These are phyloP conservation scores for human (Homo sapiens) DNA, from an alignment of 2,113 vertebrate species.

Conservation along the genomic window GRCh38 chr13:64126001-64126500, in stretches of 20 bases:
- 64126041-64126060: accelerated
- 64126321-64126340: not conserved
- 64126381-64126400: not conserved
- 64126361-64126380: not conserved
- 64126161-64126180: not conserved
- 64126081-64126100: accelerated
- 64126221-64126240: not conserved
- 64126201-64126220: not conserved
- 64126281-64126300: not conserved
- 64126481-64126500: not conserved
- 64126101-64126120: not conserved
- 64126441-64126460: not conserved
- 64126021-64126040: accelerated
- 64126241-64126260: not conserved
- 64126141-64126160: not conserved
- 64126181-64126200: not conserved
- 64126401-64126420: not conserved
- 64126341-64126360: not conserved
- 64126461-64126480: not conserved
- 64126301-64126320: not conserved
- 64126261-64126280: not conserved
- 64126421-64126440: not conserved
- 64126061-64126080: not conserved
- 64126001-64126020: not conserved
- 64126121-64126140: not conserved